phyloP scores from a whole-genome alignment of 2,888 invertebrate species.

The Habrosyne pyritoides region DNA sequence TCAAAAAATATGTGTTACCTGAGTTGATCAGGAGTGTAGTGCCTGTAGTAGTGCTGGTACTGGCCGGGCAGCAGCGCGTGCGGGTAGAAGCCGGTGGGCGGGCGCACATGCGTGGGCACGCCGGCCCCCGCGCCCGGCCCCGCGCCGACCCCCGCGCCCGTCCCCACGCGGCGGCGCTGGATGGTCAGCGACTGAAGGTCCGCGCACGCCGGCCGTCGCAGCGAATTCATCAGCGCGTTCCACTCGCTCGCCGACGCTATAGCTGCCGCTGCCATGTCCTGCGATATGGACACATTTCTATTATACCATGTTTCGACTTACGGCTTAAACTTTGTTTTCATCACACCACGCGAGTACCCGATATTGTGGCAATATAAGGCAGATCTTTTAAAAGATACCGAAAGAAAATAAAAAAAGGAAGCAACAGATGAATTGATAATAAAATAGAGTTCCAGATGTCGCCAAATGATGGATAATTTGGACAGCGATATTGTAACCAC shows the following conservation, averaged over 20 bases:
- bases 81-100: slow-evolving; percentile 89
- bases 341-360: too few species aligned
- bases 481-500: too few species aligned
- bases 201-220: slow-evolving; percentile 90
- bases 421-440: too few species aligned
- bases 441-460: too few species aligned
- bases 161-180: slow-evolving; percentile 85
- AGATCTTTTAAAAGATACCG: too few species aligned
- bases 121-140: slow-evolving; percentile 17
- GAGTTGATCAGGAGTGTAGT: slow-evolving; percentile 92
- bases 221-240: slow-evolving; percentile 93
- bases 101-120: slow-evolving; percentile 56
- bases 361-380: too few species aligned
- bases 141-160: slow-evolving; percentile 27
- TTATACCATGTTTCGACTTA: not conserved
- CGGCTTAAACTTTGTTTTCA: too few species aligned
- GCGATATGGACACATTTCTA: slow-evolving; percentile 15
- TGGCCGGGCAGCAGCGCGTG: slow-evolving; percentile 98
- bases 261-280: slow-evolving; percentile 91
- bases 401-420: too few species aligned
- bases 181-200: slow-evolving; percentile 96
- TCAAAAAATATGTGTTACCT: slow-evolving; percentile 46
- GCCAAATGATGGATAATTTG: too few species aligned
- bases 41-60: slow-evolving; percentile 93
- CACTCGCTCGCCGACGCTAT: slow-evolving; percentile 94